Percentiles rank a stretch among this genome's conserved stretches.
Conservation (phyloP, 2,888 invertebrate species). For the Amphimallon solstitiale region DNA sequence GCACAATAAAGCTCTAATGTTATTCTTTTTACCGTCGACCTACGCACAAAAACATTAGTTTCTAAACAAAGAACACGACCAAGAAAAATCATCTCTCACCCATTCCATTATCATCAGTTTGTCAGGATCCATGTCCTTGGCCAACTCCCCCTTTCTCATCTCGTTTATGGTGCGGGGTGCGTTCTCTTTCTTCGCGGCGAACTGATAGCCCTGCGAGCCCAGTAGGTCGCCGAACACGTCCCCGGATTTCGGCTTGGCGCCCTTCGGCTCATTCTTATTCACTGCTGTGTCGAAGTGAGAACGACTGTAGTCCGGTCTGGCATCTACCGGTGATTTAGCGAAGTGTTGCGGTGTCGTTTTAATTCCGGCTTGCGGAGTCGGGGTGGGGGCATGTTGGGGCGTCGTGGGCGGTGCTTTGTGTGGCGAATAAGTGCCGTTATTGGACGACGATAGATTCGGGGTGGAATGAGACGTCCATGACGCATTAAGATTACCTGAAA, state of each 20-base stretch:
- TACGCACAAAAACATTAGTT: constrained; percentile 57
- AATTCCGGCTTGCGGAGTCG: constrained; percentile 48
- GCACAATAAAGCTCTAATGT: constrained; percentile 94
- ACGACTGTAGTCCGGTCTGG: constrained; percentile 71
- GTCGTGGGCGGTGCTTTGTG: constrained; percentile 54
- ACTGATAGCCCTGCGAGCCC: constrained; percentile 89
- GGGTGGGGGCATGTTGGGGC: constrained; percentile 42
- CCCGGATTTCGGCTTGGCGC: constrained; percentile 45
- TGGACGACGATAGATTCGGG: constrained; percentile 40
- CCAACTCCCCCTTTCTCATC: constrained; percentile 89
- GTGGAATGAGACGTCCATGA: constrained; percentile 34
- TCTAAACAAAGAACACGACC: neutral
- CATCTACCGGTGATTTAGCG: constrained; percentile 59
- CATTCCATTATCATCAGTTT: constrained; percentile 83
- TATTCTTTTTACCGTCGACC: constrained; percentile 96
- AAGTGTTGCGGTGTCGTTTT: constrained; percentile 59
- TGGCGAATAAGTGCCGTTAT: constrained; percentile 46
- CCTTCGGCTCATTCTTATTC: constrained; percentile 49
- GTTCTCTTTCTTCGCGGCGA: constrained; percentile 76
- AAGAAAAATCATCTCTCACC: constrained; percentile 64
- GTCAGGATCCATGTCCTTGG: constrained; percentile 91
- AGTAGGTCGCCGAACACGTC: constrained; percentile 91
- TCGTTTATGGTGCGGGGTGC: constrained; percentile 91
- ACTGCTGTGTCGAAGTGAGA: constrained; percentile 74
- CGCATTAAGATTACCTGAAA: constrained; percentile 59